Evolutionary conservation across 2,797 vertebrate genomes (phyloP), one percentile per base, ranked within the genome.

Genomic region (Miichthys miiuy): DNA sequence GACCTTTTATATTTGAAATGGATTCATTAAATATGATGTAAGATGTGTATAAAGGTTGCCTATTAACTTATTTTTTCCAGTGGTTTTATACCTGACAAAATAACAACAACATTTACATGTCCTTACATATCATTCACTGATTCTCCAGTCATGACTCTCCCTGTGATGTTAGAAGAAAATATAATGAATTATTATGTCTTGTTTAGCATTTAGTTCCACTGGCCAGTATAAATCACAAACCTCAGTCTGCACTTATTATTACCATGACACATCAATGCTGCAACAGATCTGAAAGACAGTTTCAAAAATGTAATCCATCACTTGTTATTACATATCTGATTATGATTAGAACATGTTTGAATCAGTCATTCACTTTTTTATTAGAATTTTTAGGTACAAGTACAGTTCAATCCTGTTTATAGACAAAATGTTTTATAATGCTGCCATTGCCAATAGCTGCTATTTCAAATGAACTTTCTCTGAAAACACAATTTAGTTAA

Each of bases 31-130:
- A 93, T 93, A 89, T 93, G 88, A 90, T 92, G 91, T 94, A 89
- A 91, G 89, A 89, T 93, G 91, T 93, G 89, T 93, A 93, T 87
- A 90, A 93, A 90, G 47, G 84, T 90, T 92, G 88, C 84, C 78
- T 90, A 93, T 94, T 93, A 94, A 94, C 92, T 93, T 93, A 93
- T 94, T 94, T 88, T 91, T 81, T 77, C 81, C 79, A 79, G 71
- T 71, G 70, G 75, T 91, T 92, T 92, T 90, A 63, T 91, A 91
- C 83, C 77, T 81, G 86, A 87, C 62, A 78, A 72, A 88, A 68
- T 90, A 91, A 89, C 77, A 91, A 89, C 77, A 54, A 73, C 41
- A 68, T 81, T 80, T 68, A 82, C 86, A 87, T 84, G 70, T 78
- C 75, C 54, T 69, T 52, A 46, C 51, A 68, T 83, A 86, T 85